Evolutionary conservation across 1,140 invertebrate genomes (phyloP).

Genomic region (Drosophila ananassae): DNA sequence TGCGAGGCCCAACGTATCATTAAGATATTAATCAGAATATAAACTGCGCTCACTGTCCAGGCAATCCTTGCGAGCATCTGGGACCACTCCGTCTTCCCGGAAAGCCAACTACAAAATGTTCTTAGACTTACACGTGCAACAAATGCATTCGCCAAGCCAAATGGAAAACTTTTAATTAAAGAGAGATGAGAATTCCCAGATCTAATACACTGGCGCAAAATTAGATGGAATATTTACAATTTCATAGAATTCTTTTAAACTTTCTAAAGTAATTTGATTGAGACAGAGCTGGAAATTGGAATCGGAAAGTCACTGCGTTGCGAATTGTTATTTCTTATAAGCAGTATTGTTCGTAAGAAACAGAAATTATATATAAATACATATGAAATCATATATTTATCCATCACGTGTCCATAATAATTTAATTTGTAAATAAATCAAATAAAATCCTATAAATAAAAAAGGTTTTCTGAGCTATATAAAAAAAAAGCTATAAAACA

Average conservation of each 20-base stretch:
- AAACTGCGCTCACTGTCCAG: background rate
- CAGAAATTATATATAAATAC: no score
- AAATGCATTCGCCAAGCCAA: conserved; percentile 20
- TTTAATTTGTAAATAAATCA: no score
- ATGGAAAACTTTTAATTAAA: conserved; percentile 1
- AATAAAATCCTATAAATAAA: background rate
- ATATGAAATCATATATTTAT: no score
- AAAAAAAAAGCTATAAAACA: background rate
- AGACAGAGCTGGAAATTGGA: background rate
- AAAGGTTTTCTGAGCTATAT: background rate
- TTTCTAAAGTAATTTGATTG: background rate
- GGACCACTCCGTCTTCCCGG: background rate
- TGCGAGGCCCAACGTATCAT: background rate
- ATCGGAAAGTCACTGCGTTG: background rate
- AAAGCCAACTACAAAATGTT: conserved; percentile 1
- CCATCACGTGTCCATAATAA: no score
- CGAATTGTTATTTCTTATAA: no score
- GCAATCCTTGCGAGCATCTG: conserved; percentile 12
- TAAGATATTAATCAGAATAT: conserved; percentile 7
- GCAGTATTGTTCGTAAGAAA: no score
- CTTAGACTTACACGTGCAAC: conserved; percentile 7
- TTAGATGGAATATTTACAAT: background rate
- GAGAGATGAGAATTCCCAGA: conserved; percentile 1
- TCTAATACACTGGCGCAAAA: background rate
- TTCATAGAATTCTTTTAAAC: background rate